A percentile compares a stretch with the other conserved stretches of the same genome.
Conservation (phyloP, 2,888 invertebrate genomes). For the Smittia aterrima region DNA sequence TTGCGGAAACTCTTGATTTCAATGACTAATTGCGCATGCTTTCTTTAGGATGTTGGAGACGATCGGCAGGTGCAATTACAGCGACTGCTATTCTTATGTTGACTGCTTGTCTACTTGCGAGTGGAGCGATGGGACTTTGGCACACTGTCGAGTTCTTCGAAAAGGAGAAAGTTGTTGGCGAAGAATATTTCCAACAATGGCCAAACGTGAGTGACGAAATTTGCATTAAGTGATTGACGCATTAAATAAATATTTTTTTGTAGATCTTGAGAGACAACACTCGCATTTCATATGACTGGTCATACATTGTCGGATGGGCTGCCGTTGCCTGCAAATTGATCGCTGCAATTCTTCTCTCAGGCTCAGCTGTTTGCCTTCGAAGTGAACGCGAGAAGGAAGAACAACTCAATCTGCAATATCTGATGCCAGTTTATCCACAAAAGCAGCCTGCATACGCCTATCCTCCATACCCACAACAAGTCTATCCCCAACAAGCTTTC, state of each 20-base stretch:
- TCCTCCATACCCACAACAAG: constrained; percentile 78
- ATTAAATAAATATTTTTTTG: constrained; percentile 43
- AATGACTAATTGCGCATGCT: not conserved
- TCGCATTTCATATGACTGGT: constrained; percentile 90
- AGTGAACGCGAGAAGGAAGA: constrained; percentile 92
- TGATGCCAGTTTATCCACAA: constrained; percentile 97
- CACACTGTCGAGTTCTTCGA: constrained; percentile 95
- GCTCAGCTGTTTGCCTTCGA: constrained; percentile 90
- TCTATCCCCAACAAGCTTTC: constrained; percentile 66
- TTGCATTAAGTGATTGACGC: not conserved
- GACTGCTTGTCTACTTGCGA: constrained; percentile 75
- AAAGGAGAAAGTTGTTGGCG: constrained; percentile 88
- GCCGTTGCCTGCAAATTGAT: constrained; percentile 89
- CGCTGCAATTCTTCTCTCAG: constrained; percentile 88
- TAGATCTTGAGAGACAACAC: constrained; percentile 85
- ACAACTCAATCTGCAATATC: constrained; percentile 95
- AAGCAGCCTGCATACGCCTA: constrained; percentile 91
- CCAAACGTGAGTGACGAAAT: constrained; percentile 64
- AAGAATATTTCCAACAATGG: constrained; percentile 92
- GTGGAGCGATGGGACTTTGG: constrained; percentile 94
- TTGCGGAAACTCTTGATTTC: not conserved
- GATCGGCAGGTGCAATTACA: constrained; percentile 90
- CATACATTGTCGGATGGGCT: constrained; percentile 95
- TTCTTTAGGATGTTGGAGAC: constrained; percentile 81
- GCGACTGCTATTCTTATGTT: constrained; percentile 74